Base-by-base conservation (phyloP, 2,797 vertebrate genomes). In the Xenops minutus region DNA sequence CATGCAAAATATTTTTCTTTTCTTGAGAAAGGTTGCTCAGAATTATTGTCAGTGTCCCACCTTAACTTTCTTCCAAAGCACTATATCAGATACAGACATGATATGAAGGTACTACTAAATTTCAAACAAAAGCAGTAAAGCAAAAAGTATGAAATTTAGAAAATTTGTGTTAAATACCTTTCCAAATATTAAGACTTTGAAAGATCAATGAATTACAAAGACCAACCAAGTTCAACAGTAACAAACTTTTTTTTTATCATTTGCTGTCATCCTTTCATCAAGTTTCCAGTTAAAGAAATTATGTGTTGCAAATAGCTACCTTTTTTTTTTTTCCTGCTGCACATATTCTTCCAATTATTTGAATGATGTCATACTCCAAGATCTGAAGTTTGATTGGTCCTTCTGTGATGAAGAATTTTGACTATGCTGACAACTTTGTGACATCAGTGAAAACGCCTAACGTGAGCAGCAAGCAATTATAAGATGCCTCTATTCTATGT, bases 121-220 rank as follows among this genome's bases (percentile, higher is more conserved):
- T 29, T 5, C 12, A 52, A 44, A n/a, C 8, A 34, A 67, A 41
- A 22, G 0, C 0, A 54, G 10, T 2, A 4, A 32, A 19, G 1
- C 1, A 14, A 17, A 37, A 14, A 4, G 1, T 2, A 10, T 0
- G 1, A 59, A 10, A 54, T 46, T 56, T 59, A 12, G 5, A 80
- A 76, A 68, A 48, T 43, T 10, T 68, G 3, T 7, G 5, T 68
- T 76, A 19, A 9, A 82, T 59, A 14, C 2, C 5, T 55, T 73
- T 62, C 13, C 14, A 78, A 56, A 18, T 15, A 7, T 41, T 73
- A 67, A 41, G 10, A 67, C 23, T 83, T 49, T 43, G 21, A 71
- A 76, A 66, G n/a, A 71, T 12, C 26, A 39, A 29, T 6, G 3
- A 80, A 54, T 3, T 43, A 43, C 19, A 19, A 3, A 36, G 19